A percentile compares a stretch with the other conserved stretches of the same genome.
Conservation (phyloP, 2,888 invertebrate species). For the Phaonia tiefii region DNA sequence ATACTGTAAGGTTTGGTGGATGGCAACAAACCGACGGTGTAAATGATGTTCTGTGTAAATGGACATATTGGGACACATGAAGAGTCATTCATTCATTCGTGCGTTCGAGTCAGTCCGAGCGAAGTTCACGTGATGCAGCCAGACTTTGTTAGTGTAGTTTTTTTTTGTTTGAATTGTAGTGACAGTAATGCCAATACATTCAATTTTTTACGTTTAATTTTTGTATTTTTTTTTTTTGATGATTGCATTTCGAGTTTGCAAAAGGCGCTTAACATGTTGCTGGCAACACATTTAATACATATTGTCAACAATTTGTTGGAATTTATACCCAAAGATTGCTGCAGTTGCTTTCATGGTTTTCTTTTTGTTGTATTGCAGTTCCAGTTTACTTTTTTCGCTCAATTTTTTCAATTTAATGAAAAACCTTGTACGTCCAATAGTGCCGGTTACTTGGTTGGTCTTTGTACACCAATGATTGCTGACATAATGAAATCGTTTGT, state of each 20-base stretch:
- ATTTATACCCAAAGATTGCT: slow-evolving; percentile 60
- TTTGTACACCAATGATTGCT: slow-evolving; percentile 51
- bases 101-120: neutral
- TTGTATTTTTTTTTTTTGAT: slow-evolving; percentile 14
- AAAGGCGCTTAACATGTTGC: slow-evolving; percentile 67
- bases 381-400: slow-evolving; percentile 64
- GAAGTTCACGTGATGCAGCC: slow-evolving; percentile 11
- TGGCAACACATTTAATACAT: slow-evolving; percentile 71
- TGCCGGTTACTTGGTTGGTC: slow-evolving; percentile 58
- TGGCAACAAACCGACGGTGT: slow-evolving; percentile 30
- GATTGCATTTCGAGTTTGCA: slow-evolving; percentile 60
- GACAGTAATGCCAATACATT: slow-evolving; percentile 67
- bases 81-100: too few relatives aligned
- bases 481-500: slow-evolving; percentile 67
- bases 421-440: slow-evolving; percentile 38
- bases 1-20: neutral
- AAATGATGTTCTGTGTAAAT: slow-evolving; percentile 49
- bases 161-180: slow-evolving; percentile 32
- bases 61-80: slow-evolving; percentile 39
- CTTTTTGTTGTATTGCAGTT: neutral
- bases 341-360: slow-evolving; percentile 54
- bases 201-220: slow-evolving; percentile 62
- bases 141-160: too few relatives aligned
- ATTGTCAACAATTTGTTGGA: slow-evolving; percentile 76
- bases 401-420: slow-evolving; percentile 67